Base-by-base conservation (phyloP, 2,888 invertebrate species). In the Eurois occulta region DNA sequence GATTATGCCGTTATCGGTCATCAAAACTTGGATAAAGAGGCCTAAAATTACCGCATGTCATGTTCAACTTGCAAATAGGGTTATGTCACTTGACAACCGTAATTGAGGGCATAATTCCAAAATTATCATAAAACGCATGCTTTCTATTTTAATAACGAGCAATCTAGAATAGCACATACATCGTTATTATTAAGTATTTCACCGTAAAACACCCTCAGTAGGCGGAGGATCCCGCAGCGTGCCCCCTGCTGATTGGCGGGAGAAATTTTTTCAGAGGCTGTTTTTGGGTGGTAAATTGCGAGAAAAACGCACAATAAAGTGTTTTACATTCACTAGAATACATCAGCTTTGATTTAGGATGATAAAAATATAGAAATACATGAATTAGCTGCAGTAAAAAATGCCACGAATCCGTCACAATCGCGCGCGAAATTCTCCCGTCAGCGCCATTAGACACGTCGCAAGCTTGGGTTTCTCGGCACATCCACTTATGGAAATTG, bases 401-500 rank as follows among this genome's bases (percentile, higher is more conserved):
- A 95, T 96, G 96, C 96, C 96, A 96, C 96, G 96, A 96, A 96
- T 94, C 95, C 95, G 96, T 95, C 95, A 95, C 93, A 96, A 96
- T 96, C 96, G 97, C 96, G 97, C 97, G 97, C 97, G 96, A 97
- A 97, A 96, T 95, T 92, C 93, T 95, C 91, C 92, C 95, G 95
- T 96, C 95, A 96, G 94, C 97, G 97, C 97, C 97, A 97, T 97
- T 97, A 95, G 96, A 97, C 97, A 97, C 97, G 97, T 97, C 96
- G 97, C 95, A 93, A 95, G 95, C 95, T 95, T 95, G 95, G 95
- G 94, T 95, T 96, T 96, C 95, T 95, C 91, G 91, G 92, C 92
- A 94, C 94, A 93, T 95, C 96, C 95, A 93, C 96, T 93, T 96
- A 94, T 91, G 96, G 96, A 95, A 94, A 95, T 95, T 94, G 94